phyloP scores from a whole-genome alignment of 2,797 vertebrate genomes.

The Etheostoma nigrum region DNA sequence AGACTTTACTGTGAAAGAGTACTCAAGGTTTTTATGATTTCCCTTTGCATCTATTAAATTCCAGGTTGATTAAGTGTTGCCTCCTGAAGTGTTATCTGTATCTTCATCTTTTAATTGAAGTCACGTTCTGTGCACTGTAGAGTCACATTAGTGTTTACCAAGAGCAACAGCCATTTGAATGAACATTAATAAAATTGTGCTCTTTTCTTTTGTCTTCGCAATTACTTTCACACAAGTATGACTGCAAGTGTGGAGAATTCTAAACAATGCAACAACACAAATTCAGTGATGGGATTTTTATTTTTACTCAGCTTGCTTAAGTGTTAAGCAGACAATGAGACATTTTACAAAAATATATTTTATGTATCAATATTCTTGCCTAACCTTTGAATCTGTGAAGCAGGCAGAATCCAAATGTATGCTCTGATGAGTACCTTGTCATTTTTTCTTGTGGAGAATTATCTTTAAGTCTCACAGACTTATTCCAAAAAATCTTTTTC shows the following conservation, averaged over 20 bases:
- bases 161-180: slow-evolving; percentile 17
- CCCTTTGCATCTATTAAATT: slow-evolving; percentile 33
- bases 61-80: slow-evolving; percentile 28
- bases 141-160: slow-evolving; percentile 30
- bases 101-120: slow-evolving; percentile 42
- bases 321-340: background rate
- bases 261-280: slow-evolving; percentile 4
- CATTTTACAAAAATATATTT: slow-evolving; percentile 12
- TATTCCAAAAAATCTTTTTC: slow-evolving; percentile 1
- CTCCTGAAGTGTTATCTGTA: slow-evolving; percentile 22
- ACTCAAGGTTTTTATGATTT: slow-evolving; percentile 40
- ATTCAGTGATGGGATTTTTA: background rate
- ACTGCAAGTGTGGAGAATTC: slow-evolving; percentile 5
- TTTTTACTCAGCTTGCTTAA: slow-evolving; percentile 8
- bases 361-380: background rate
- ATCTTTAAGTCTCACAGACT: slow-evolving; percentile 2
- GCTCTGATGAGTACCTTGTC: slow-evolving; percentile 17
- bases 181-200: slow-evolving; percentile 21
- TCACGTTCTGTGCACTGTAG: slow-evolving; percentile 21
- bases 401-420: slow-evolving; percentile 12
- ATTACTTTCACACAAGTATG: slow-evolving; percentile 2
- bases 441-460: slow-evolving; percentile 26
- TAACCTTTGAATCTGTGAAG: slow-evolving; percentile 32
- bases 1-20: slow-evolving; percentile 33
- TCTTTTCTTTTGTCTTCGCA: slow-evolving; percentile 16